A percentile compares a stretch with the other conserved stretches of the same genome.
Conservation (phyloP, 2,797 vertebrate species). For the Eutrigla gurnardus region DNA sequence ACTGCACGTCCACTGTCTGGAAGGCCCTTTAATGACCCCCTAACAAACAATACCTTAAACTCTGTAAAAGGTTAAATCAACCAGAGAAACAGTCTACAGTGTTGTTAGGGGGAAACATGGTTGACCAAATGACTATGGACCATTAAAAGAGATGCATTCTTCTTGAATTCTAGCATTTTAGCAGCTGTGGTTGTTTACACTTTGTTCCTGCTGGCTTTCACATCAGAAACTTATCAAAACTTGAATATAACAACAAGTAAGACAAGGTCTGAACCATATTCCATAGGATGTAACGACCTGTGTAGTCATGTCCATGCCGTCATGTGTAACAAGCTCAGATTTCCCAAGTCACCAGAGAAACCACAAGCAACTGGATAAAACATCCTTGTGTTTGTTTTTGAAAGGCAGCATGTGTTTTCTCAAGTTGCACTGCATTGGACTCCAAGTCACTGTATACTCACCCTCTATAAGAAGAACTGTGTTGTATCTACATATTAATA, state of each 20-base stretch:
- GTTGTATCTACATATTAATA: constrained; percentile 15
- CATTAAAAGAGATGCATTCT: not conserved
- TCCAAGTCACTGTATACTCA: not conserved
- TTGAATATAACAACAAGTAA: not conserved
- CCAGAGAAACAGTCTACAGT: not conserved
- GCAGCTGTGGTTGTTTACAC: not conserved
- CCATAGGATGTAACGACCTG: not conserved
- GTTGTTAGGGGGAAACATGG: not conserved
- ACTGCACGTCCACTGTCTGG: not conserved
- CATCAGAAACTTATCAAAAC: not conserved
- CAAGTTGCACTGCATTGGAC: constrained; percentile 1
- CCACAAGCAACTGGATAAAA: not conserved
- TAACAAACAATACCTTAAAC: not conserved
- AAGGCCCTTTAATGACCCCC: not conserved
- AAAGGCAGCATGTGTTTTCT: not conserved
- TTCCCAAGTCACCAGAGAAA: not conserved
- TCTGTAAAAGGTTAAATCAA: not conserved
- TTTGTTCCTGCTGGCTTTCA: constrained; percentile 10
- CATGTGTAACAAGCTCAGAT: not conserved
- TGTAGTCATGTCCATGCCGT: constrained; percentile 13
- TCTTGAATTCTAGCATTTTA: not conserved
- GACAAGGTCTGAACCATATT: not conserved
- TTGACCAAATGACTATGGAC: not conserved
- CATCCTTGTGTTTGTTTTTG: not conserved
- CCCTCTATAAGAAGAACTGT: constrained; percentile 6